These are phyloP conservation scores for Agelastica alni DNA, from an alignment of 2,888 invertebrate species.

Conservation along the genomic window DNA sequence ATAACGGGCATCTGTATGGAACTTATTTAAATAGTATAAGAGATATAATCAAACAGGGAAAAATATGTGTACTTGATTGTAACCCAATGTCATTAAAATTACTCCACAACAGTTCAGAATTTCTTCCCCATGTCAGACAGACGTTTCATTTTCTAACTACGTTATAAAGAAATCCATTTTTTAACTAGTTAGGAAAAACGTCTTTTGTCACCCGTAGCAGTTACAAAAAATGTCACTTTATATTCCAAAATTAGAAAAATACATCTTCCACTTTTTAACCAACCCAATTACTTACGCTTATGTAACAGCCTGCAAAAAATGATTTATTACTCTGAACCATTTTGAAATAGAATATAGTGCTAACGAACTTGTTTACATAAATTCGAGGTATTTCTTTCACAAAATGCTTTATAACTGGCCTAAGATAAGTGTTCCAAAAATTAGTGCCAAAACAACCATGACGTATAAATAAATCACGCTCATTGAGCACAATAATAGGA, in stretches of 20 bases:
- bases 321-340: too few relatives aligned
- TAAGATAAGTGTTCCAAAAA: not conserved
- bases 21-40: slow-evolving; percentile 91
- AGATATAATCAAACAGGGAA: slow-evolving; percentile 81
- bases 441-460: not conserved
- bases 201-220: too few relatives aligned
- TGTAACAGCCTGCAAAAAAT: too few relatives aligned
- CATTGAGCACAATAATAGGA: not conserved
- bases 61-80: slow-evolving; percentile 95
- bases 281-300: too few relatives aligned
- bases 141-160: too few relatives aligned
- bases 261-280: too few relatives aligned
- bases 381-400: not conserved
- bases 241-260: too few relatives aligned
- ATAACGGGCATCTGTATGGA: slow-evolving; percentile 91
- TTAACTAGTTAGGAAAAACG: too few relatives aligned
- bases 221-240: too few relatives aligned
- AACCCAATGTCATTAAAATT: slow-evolving; percentile 91
- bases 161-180: too few relatives aligned
- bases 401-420: not conserved
- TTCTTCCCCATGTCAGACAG: slow-evolving; percentile 95
- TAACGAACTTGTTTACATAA: not conserved
- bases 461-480: not conserved
- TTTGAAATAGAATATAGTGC: too few relatives aligned
- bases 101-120: slow-evolving; percentile 89